Evolutionary conservation across 2,113 vertebrate species (phyloP), one percentile per base, ranked within the genome.

Genomic region (Pluvianellus socialis): DNA sequence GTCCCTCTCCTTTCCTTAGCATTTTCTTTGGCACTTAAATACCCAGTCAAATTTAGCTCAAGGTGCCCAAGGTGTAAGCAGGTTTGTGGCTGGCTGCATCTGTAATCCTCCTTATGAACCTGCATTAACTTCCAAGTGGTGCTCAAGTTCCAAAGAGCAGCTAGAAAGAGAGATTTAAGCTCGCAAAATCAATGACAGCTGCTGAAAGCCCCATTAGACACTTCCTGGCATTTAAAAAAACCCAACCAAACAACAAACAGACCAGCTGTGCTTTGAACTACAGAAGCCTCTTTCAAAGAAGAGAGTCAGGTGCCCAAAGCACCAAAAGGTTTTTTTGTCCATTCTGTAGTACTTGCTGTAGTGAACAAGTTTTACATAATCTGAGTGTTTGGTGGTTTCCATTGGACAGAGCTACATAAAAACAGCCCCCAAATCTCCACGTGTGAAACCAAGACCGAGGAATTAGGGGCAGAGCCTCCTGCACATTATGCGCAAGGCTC

Each of bases 71-170:
- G 17, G 32, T 22, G 8, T 82, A 75, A 91, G 74, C 74, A 82
- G 44, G 32, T 70, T 85, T 90, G 56, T 65, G 67, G 62, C 53
- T 79, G 59, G 32, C 63, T 90, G 72, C 61, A 56, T 83, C 79
- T 80, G 26, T 93, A 96, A 92, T 83, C 59, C 59, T 87, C 22
- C 79, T 76, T 90, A 79, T 56, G 49, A 92, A 92, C 33, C 59
- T 88, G 47, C 38, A 77, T 68, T 92, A 90, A 83, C 62, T 86
- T 93, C 27, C 30, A 80, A 88, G 28, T 50, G 50, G 80, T n/a
- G 53, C 44, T 90, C 44, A 49, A 71, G 23, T 93, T 88, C 82
- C 85, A 86, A 90, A 95, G n/a, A 86, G 20, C 71, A 95, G 71
- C 59, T 92, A 76, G 61, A 91, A 27, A 84, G 71, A 89, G 40